phyloP scores from a whole-genome alignment of 1,140 invertebrate species.

The Octopus bimaculoides region DNA sequence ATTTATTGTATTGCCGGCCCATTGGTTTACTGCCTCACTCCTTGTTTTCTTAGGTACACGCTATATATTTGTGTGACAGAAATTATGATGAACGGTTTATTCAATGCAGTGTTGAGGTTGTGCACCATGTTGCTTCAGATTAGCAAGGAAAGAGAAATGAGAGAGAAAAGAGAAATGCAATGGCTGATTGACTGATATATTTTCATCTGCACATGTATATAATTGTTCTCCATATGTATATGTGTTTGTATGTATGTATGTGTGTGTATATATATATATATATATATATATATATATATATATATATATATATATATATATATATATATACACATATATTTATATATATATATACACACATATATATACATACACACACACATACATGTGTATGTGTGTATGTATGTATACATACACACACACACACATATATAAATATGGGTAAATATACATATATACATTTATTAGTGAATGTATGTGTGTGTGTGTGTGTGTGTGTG shows the following conservation, averaged over 20 bases:
- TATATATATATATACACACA: neutral
- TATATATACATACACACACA: neutral
- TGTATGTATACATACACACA: neutral
- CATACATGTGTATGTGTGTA: neutral
- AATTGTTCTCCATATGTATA: neutral
- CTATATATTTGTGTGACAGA: neutral
- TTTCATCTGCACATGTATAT: neutral
- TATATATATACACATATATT: neutral
- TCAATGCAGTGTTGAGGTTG: neutral
- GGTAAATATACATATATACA: neutral
- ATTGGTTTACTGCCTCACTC: too few species aligned
- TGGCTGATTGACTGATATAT: neutral
- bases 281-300: neutral
- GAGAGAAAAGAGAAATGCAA: neutral
- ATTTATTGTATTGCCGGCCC: too few species aligned
- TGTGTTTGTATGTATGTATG: neutral
- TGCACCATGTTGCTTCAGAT: neutral
- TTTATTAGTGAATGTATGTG: neutral
- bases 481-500: conserved; percentile 5
- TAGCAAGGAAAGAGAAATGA: neutral
- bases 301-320: neutral
- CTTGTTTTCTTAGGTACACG: too few species aligned
- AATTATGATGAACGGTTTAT: neutral
- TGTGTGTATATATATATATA: neutral
- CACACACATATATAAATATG: neutral